A percentile compares a stretch with the other conserved stretches of the same genome.
Conservation (phyloP, 1,140 invertebrate genomes). For the Calosoma granatense region DNA sequence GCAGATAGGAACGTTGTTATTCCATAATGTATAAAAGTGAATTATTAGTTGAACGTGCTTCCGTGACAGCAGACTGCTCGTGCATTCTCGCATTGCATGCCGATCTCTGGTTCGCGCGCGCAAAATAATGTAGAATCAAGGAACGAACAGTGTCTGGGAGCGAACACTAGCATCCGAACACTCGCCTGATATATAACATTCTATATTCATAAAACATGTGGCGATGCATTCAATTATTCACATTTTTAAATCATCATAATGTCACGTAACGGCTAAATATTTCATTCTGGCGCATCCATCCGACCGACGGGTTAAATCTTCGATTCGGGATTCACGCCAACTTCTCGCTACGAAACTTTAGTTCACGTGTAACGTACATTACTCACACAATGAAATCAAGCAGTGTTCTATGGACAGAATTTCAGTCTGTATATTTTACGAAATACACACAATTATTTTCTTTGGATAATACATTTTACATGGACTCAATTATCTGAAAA, state of each 20-base stretch:
- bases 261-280: slow-evolving; percentile 15
- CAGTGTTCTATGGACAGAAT: too few relatives aligned
- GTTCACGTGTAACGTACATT: too few relatives aligned
- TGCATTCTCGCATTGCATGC: not conserved
- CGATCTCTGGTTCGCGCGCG: not conserved
- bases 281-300: slow-evolving; percentile 6
- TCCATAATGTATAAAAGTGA: slow-evolving; percentile 6
- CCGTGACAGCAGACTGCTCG: not conserved
- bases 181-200: not conserved
- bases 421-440: too few relatives aligned
- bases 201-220: slow-evolving; percentile 11
- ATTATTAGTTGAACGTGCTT: slow-evolving; percentile 1
- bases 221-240: slow-evolving; percentile 13
- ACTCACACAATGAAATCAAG: too few relatives aligned
- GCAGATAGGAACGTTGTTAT: not conserved
- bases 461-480: too few relatives aligned
- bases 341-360: too few relatives aligned
- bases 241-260: slow-evolving; percentile 13
- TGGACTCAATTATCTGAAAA: too few relatives aligned
- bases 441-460: too few relatives aligned
- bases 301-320: not conserved
- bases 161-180: not conserved
- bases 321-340: too few relatives aligned
- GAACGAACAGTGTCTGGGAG: not conserved
- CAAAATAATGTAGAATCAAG: not conserved